These are phyloP conservation scores for Cepaea nemoralis DNA, from an alignment of 1,140 invertebrate species.

Conservation along the genomic window DNA sequence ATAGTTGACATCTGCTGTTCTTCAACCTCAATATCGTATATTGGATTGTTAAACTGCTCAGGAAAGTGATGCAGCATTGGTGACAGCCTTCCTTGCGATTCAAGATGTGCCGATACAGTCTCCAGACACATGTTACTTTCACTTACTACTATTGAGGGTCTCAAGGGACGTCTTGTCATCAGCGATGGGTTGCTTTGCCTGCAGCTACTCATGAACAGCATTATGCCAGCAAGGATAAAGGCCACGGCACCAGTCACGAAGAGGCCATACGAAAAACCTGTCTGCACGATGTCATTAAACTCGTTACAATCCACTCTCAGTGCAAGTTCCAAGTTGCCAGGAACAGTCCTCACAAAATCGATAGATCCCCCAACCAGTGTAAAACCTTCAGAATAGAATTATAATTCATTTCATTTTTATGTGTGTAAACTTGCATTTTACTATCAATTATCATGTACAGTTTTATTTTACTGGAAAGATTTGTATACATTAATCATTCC, in stretches of 20 bases:
- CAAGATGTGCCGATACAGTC: not conserved
- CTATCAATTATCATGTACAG: too few relatives aligned
- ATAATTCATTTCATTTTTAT: not conserved
- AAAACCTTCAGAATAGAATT: not conserved
- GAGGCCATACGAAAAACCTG: not conserved
- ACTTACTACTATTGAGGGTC: not conserved
- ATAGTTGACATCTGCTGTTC: too few relatives aligned
- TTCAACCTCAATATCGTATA: too few relatives aligned
- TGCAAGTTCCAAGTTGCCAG: not conserved
- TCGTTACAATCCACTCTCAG: not conserved
- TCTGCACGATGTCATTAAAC: not conserved
- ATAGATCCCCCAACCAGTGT: not conserved
- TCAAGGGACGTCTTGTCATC: not conserved
- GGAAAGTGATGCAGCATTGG: not conserved
- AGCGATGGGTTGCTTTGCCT: not conserved
- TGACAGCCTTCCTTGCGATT: not conserved
- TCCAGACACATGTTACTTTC: not conserved
- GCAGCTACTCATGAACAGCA: not conserved
- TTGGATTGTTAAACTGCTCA: too few relatives aligned
- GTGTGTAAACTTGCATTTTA: too few relatives aligned
- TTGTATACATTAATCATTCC: too few relatives aligned
- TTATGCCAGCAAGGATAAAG: not conserved
- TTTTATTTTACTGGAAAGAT: too few relatives aligned
- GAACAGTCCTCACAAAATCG: not conserved
- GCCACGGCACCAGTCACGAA: not conserved